Conservation (phyloP, 2,888 invertebrate genomes). For the Ypsolopha scabrella region DNA sequence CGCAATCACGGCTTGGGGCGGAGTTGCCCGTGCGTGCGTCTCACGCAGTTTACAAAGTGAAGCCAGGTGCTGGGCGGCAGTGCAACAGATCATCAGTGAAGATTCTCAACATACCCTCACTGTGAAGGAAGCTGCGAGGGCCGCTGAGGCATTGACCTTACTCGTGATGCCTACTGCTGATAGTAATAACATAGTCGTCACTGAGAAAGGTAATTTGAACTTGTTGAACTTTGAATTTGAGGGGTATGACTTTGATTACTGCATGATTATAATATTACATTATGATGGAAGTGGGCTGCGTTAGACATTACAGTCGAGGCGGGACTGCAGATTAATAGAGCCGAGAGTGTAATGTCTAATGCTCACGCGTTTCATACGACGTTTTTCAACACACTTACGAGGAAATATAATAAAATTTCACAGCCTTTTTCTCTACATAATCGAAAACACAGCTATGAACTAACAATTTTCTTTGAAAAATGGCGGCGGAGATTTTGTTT, state of each 20-base stretch:
- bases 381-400: too few relatives aligned
- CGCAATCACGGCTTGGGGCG: conserved; percentile 48
- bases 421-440: too few relatives aligned
- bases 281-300: too few relatives aligned
- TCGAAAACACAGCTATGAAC: too few relatives aligned
- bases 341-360: too few relatives aligned
- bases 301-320: too few relatives aligned
- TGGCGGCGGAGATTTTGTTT: too few relatives aligned
- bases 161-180: conserved; percentile 45
- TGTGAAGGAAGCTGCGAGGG: conserved; percentile 25
- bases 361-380: too few relatives aligned
- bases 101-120: conserved; percentile 12
- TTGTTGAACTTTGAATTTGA: not conserved
- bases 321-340: too few relatives aligned
- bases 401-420: too few relatives aligned
- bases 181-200: conserved; percentile 25
- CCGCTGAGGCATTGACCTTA: conserved; percentile 42
- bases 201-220: conserved; percentile 35
- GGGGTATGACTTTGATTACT: too few relatives aligned
- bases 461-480: too few relatives aligned
- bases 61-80: conserved; percentile 12
- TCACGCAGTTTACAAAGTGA: conserved; percentile 15
- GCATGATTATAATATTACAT: not conserved
- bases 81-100: conserved; percentile 8
- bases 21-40: conserved; percentile 35